Evolutionary conservation across 1,140 invertebrate species (phyloP).

Genomic region (Scaptodrosophila lebanonensis): DNA sequence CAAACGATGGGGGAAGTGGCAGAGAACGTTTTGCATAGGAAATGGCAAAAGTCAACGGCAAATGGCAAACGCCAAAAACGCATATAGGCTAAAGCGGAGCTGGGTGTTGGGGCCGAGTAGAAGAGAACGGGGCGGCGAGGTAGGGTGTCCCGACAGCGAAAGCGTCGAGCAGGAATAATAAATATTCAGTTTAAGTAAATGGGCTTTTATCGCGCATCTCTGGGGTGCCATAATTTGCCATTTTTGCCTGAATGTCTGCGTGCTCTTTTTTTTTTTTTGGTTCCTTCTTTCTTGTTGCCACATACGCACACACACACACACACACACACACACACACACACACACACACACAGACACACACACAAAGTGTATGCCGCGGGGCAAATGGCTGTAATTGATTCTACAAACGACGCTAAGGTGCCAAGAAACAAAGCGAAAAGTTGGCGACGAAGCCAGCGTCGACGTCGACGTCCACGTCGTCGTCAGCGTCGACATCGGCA

Average conservation of each 20-base stretch:
- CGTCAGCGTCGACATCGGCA: too few relatives aligned
- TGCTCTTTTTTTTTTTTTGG: constrained; percentile 15
- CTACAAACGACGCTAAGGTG: constrained; percentile 66
- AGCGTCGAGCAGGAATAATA: constrained; percentile 55
- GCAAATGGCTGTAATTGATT: constrained; percentile 68
- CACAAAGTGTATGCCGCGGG: constrained; percentile 20
- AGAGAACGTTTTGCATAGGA: constrained; percentile 60
- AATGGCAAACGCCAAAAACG: background rate
- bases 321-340: too few relatives aligned
- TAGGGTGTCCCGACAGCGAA: constrained; percentile 48
- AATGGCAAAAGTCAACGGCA: constrained; percentile 58
- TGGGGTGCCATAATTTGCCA: constrained; percentile 73
- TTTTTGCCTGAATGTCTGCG: constrained; percentile 65
- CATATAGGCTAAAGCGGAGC: background rate
- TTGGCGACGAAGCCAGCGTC: constrained; percentile 24
- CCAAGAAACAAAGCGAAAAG: constrained; percentile 44
- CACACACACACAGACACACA: background rate
- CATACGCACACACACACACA: too few relatives aligned
- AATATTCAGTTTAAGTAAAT: constrained; percentile 76
- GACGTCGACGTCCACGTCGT: too few relatives aligned
- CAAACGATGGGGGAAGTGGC: constrained; percentile 7
- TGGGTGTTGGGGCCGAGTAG: background rate
- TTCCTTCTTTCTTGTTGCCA: constrained; percentile 26
- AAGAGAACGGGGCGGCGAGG: background rate
- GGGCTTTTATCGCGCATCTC: constrained; percentile 74